Evolutionary conservation across 1,140 invertebrate species (phyloP), one percentile per base, ranked within the genome.

Genomic region (Hypsibius dujardini): DNA sequence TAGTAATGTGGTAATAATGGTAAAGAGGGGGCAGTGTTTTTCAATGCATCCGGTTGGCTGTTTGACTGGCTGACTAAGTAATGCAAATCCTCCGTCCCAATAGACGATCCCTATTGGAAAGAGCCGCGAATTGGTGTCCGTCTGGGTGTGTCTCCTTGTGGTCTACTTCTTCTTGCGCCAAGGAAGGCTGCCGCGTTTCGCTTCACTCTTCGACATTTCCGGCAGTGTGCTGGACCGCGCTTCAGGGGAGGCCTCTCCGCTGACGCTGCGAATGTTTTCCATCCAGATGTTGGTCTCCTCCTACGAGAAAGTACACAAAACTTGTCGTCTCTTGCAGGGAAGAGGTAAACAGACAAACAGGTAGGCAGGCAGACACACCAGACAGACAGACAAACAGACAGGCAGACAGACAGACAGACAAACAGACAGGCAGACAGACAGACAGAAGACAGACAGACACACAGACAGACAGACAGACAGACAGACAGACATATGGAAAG

Each of bases 261-360:
- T 76, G 15, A 73, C 75, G 28, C 71, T 73, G 69, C 75, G 76
- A 3, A 79, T 71, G 69, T 75, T 75, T n/a, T 70, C 73, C 47
- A 80, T 76, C 79, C 79, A 80, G n/a, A 71, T 40, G 56, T 77
- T 76, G 73, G 76, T 74, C 70, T 79, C 79, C 62, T 71, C 72
- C 79, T 79, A 73, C 47, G 75, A 73, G 12, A 72, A 47, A 46
- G 3, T 28, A 72, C 69, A 69, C 50, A 73, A 67, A 67, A 42
- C 7, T 67, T 67, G 62, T 14, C 7, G 42, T 67, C 62, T 67
- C 45, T n/a, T n/a, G n/a, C n/a, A n/a, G n/a, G n/a, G n/a, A n/a
- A n/a, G n/a, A n/a, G n/a, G n/a, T n/a, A n/a, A n/a, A n/a, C n/a
- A n/a, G n/a, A n/a, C n/a, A n/a, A n/a, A n/a, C n/a, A n/a, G n/a